A percentile compares a stretch with the other conserved stretches of the same genome.
Evolutionary conservation across 2,113 vertebrate species (phyloP).

Genomic region (Hippopotamus amphibius): DNA sequence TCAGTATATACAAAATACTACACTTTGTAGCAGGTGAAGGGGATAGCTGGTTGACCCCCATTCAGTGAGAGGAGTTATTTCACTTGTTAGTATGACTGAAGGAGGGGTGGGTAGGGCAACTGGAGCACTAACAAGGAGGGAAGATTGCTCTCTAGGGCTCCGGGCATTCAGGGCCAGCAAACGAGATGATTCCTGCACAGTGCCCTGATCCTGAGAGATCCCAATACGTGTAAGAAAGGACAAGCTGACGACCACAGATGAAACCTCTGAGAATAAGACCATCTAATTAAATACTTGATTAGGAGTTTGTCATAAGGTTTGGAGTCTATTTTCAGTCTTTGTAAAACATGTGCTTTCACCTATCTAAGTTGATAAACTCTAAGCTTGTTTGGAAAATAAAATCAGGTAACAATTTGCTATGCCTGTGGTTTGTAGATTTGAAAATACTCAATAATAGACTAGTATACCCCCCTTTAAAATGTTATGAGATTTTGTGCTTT

Average conservation of each 20-base stretch:
- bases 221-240: neutral
- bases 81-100: neutral
- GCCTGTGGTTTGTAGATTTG: neutral
- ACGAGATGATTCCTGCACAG: neutral
- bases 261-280: neutral
- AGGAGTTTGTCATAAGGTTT: neutral
- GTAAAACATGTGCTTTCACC: neutral
- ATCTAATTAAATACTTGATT: neutral
- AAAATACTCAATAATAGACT: neutral
- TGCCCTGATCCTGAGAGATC: neutral
- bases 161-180: neutral
- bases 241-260: neutral
- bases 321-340: neutral
- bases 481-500: neutral
- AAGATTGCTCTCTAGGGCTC: neutral
- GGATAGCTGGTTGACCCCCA: accelerated
- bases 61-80: neutral
- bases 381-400: neutral
- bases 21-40: neutral
- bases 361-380: neutral
- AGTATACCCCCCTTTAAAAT: neutral
- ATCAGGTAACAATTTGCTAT: neutral
- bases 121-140: accelerated
- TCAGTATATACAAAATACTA: neutral
- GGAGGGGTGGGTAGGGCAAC: neutral